Percentiles rank a stretch among this genome's conserved stretches.
These are phyloP conservation scores for Penaeus japonicus DNA, from an alignment of 1,140 invertebrate species.

Conservation along the genomic window DNA sequence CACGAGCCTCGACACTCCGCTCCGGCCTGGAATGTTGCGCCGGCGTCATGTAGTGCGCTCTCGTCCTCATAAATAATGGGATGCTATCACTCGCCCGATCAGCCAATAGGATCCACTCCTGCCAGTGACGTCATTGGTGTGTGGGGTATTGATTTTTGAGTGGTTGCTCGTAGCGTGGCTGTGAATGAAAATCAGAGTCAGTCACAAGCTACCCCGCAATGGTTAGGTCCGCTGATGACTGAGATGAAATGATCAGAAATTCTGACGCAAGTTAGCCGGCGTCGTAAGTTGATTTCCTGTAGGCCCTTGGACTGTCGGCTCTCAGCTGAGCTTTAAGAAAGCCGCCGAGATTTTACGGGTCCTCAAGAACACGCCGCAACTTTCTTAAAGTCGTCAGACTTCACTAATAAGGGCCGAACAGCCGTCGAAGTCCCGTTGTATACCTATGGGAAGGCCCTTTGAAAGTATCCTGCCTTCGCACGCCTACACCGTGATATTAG, in stretches of 20 bases:
- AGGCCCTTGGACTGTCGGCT: too few relatives aligned
- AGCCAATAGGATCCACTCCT: constrained; percentile 53
- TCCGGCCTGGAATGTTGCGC: constrained; percentile 55
- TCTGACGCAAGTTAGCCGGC: constrained; percentile 20
- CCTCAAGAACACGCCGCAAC: not conserved
- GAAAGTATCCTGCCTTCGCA: too few relatives aligned
- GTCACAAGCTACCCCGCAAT: constrained; percentile 25
- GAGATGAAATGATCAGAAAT: constrained; percentile 18
- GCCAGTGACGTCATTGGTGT: constrained; percentile 58
- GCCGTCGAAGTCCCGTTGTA: not conserved
- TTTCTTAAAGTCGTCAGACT: not conserved
- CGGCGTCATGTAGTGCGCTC: constrained; percentile 57
- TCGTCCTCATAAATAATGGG: constrained; percentile 60
- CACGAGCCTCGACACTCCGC: constrained; percentile 36
- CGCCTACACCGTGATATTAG: too few relatives aligned
- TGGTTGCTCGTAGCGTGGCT: constrained; percentile 57
- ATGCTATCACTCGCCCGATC: constrained; percentile 58
- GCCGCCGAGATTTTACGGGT: not conserved
- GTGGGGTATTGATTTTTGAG: constrained; percentile 60
- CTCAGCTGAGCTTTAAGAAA: constrained; percentile 10
- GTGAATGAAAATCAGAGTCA: constrained; percentile 59
- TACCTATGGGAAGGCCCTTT: too few relatives aligned
- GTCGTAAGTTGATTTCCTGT: constrained; percentile 17
- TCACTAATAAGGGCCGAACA: not conserved
- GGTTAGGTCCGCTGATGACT: constrained; percentile 19